Base-by-base conservation (phyloP, 2,888 invertebrate species). In the Venusia cambrica region DNA sequence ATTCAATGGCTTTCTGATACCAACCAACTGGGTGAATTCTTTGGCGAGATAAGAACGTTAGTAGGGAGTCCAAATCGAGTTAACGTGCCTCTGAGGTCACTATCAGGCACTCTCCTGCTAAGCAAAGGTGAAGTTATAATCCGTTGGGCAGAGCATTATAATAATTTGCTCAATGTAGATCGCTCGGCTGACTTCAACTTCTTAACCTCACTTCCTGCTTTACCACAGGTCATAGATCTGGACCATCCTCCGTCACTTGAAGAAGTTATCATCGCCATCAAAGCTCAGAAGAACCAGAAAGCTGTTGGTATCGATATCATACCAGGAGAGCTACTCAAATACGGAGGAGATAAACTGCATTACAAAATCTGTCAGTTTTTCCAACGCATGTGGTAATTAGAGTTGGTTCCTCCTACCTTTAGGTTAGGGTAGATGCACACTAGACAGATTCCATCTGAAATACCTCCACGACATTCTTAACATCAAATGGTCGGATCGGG, bases 301-400 rank as follows among this genome's bases (percentile, higher is more conserved):
- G 20, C 21, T 2, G 13, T 15, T 4, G 29, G 28, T 5, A 3
- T 28, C 2, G 19, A 28, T 5, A 13, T 7, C n/a, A 2, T 28
- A 5, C 14, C 13, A 2, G 20, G 21, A 11, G 29, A 30, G 4
- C 1, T 30, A 10, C 7, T 21, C 1, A 30, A 30, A 15, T 30
- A 30, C 5, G 29, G 29, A 4, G 29, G 29, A 21, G 22, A 22
- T 3, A n/a, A 22, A 1, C n/a, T 22, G 6, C 30, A 31, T 8
- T 3, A 18, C 3, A 18, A 1, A 3, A 9, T 18, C 8, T n/a
- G n/a, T n/a, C n/a, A n/a, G n/a, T n/a, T n/a, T n/a, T 31, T 31
- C n/a, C 2, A 5, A 6, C 20, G 16, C 0, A 19, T 28, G 28
- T 28, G 19, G 28, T 18, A 13, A 2, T 11, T 12, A 1, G 28